Percentiles rank a stretch among this genome's conserved stretches.
phyloP scores from a whole-genome alignment of 1,140 invertebrate species.

The Nasonia giraulti region DNA sequence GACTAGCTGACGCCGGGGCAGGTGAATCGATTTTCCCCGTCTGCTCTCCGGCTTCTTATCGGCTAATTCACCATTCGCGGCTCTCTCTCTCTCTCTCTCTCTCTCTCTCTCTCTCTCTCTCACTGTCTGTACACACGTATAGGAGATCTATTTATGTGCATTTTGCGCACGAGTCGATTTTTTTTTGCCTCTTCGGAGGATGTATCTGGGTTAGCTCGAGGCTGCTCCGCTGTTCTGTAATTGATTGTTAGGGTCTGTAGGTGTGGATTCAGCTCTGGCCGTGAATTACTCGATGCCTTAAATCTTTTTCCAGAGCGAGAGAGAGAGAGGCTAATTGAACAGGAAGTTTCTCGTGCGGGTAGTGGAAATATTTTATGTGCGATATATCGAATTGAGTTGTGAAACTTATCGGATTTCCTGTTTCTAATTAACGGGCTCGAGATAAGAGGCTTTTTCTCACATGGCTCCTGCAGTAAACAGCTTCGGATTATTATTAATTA shows the following conservation, averaged over 20 bases:
- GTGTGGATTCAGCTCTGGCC: too few relatives aligned
- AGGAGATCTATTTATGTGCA: not conserved
- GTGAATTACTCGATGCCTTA: not conserved
- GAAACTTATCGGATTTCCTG: not conserved
- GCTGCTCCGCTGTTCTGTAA: not conserved
- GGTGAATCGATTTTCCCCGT: conserved; percentile 27
- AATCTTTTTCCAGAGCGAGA: not conserved
- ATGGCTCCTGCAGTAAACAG: not conserved
- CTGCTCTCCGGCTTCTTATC: not conserved
- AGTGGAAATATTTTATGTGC: too few relatives aligned
- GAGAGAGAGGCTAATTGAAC: not conserved
- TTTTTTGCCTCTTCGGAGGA: not conserved
- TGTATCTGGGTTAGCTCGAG: not conserved
- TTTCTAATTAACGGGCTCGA: not conserved
- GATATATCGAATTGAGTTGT: not conserved
- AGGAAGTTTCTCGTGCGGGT: not conserved
- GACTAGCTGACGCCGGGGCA: not conserved
- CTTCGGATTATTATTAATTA: not conserved
- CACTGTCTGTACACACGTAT: not conserved
- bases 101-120: too few relatives aligned
- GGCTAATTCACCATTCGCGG: not conserved
- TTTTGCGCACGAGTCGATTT: not conserved
- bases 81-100: conserved; percentile 1
- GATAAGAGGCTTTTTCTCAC: not conserved
- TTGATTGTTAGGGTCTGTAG: too few relatives aligned